These are phyloP conservation scores for Tringa solitaria DNA, from an alignment of 2,113 vertebrate species.

Conservation along the genomic window DNA sequence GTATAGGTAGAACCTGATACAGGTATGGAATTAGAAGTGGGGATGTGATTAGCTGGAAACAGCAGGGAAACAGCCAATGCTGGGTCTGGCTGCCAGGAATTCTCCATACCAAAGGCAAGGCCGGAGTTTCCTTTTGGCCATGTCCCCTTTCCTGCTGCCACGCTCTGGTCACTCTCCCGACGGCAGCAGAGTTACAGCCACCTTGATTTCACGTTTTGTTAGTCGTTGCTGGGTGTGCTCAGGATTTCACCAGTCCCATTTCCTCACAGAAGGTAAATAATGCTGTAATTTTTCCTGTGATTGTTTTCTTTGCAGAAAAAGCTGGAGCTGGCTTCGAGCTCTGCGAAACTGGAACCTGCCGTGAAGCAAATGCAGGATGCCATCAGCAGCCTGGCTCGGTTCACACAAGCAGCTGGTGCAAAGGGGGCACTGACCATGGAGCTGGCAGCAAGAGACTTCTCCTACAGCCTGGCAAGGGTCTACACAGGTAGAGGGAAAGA, in stretches of 20 bases:
- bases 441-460: conserved; percentile 80
- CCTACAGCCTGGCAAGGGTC: conserved; percentile 78
- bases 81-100: background rate
- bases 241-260: background rate
- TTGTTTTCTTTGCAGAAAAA: conserved; percentile 61
- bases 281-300: background rate
- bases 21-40: fast-evolving
- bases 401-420: conserved; percentile 24
- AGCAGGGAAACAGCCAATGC: fast-evolving
- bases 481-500: conserved; percentile 67
- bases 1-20: background rate
- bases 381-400: conserved; percentile 55
- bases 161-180: fast-evolving
- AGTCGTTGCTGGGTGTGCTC: background rate
- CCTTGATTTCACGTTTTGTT: background rate
- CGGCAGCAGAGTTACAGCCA: fast-evolving
- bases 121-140: background rate
- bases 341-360: conserved; percentile 28
- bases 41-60: background rate
- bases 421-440: conserved; percentile 53
- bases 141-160: background rate
- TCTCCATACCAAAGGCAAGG: background rate
- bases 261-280: background rate
- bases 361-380: conserved; percentile 13
- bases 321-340: conserved; percentile 34